These are phyloP conservation scores for Drosophila villosipedis DNA, from an alignment of 2,888 invertebrate genomes.

Conservation along the genomic window DNA sequence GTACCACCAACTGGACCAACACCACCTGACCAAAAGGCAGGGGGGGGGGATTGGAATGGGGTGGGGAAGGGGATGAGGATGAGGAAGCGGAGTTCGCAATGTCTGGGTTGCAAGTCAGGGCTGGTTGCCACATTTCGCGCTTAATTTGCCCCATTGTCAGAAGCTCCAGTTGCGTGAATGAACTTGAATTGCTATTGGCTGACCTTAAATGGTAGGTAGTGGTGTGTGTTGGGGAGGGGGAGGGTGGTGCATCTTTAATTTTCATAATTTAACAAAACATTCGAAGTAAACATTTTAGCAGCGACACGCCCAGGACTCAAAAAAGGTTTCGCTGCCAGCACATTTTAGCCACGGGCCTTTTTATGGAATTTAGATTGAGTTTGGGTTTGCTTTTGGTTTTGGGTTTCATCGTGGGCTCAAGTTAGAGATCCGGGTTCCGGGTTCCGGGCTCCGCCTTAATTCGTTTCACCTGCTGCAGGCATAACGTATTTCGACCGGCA, in stretches of 20 bases:
- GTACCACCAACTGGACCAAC: slow-evolving; percentile 23
- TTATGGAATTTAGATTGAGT: neutral
- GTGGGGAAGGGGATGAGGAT: neutral
- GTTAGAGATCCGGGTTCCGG: slow-evolving; percentile 4
- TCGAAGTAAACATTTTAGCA: slow-evolving; percentile 50
- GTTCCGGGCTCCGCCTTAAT: slow-evolving; percentile 26
- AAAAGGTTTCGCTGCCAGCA: neutral
- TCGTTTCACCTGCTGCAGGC: slow-evolving; percentile 64
- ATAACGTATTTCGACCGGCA: slow-evolving; percentile 26
- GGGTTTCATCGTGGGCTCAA: neutral
- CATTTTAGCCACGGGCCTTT: slow-evolving; percentile 2
- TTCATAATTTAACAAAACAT: slow-evolving; percentile 62
- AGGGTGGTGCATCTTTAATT: slow-evolving; percentile 54
- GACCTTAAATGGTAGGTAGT: slow-evolving; percentile 16
- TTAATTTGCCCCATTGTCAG: slow-evolving; percentile 79
- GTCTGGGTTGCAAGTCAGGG: slow-evolving; percentile 45
- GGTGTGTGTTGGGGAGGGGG: neutral
- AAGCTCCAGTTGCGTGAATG: slow-evolving; percentile 30
- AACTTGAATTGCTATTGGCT: slow-evolving; percentile 46
- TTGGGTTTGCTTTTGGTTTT: neutral
- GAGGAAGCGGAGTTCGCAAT: neutral
- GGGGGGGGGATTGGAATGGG: neutral
- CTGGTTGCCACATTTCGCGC: slow-evolving; percentile 69
- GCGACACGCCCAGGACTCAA: slow-evolving; percentile 65
- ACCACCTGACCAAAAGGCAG: slow-evolving; percentile 40